Evolutionary conservation across 2,888 invertebrate species (phyloP), one percentile per base, ranked within the genome.

Genomic region (Stegana nigrithorax): DNA sequence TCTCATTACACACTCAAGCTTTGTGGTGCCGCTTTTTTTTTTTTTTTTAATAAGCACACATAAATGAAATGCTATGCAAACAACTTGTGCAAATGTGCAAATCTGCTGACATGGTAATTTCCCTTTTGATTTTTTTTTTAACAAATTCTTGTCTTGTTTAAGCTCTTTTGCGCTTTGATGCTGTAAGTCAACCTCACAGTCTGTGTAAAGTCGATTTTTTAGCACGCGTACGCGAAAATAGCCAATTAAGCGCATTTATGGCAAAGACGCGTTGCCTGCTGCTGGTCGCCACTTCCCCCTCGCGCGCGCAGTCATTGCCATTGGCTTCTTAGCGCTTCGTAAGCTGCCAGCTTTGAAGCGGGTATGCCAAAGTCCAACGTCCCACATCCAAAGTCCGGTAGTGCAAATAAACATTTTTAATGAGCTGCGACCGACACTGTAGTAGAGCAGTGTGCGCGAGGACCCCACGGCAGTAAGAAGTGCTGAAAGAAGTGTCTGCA

Each of bases 191-290:
- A n/a, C n/a, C n/a, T n/a, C n/a, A n/a, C n/a, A n/a, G n/a, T n/a
- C n/a, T n/a, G n/a, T n/a, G n/a, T n/a, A n/a, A n/a, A n/a, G n/a
- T n/a, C n/a, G n/a, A n/a, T n/a, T n/a, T 72, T 74, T 72, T 69
- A 69, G 69, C 75, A 76, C 69, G 73, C 77, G 70, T 67, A 69
- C 73, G 73, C 70, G 69, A 73, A 78, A 78, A 76, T 78, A 71
- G 73, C 76, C 76, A 76, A 76, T 76, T 78, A 76, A 76, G 72
- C 69, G 71, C 75, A 72, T 76, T 78, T 76, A 78, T 76, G 77
- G 67, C 75, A 73, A 73, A 72, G 72, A 71, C 71, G 65, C 67
- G 75, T 67, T 65, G 69, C 71, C 67, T 69, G 67, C 63, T 63
- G 50, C 66, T 58, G 23, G 57, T 26, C 26, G 26, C 44, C 27